A percentile compares a stretch with the other conserved stretches of the same genome.
phyloP scores from a whole-genome alignment of 1,140 invertebrate species.

The Kradibia gibbosae region DNA sequence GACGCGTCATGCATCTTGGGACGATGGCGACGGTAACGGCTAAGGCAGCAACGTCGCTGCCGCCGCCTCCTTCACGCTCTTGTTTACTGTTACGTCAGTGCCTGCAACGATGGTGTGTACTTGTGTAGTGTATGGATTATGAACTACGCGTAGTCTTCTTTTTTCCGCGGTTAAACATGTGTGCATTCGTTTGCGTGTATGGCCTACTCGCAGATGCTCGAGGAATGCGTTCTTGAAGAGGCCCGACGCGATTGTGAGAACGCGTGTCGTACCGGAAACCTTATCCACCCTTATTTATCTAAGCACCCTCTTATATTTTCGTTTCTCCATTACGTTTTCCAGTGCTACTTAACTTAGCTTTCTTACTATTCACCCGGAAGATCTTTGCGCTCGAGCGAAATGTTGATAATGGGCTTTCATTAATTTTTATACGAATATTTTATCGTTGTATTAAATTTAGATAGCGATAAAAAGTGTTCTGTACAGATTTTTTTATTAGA shows the following conservation, averaged over 20 bases:
- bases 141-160: neutral
- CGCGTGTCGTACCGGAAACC: neutral
- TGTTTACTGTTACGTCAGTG: constrained; percentile 26
- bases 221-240: neutral
- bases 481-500: too few relatives aligned
- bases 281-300: neutral
- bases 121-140: too few relatives aligned
- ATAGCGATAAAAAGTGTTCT: too few relatives aligned
- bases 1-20: neutral
- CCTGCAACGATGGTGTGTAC: neutral
- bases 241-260: neutral
- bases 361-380: too few relatives aligned
- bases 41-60: neutral
- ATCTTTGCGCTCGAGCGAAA: too few relatives aligned
- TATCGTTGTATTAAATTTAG: too few relatives aligned
- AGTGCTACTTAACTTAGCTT: too few relatives aligned
- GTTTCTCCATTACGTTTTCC: too few relatives aligned
- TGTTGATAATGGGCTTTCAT: too few relatives aligned
- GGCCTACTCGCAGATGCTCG: neutral
- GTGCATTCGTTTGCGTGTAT: neutral
- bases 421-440: too few relatives aligned
- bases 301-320: neutral
- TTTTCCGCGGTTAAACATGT: neutral
- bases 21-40: too few relatives aligned
- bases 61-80: neutral